Percentiles rank a stretch among this genome's conserved stretches.
Evolutionary conservation across 2,797 vertebrate genomes (phyloP).

Genomic region (Sebastes flavidus): DNA sequence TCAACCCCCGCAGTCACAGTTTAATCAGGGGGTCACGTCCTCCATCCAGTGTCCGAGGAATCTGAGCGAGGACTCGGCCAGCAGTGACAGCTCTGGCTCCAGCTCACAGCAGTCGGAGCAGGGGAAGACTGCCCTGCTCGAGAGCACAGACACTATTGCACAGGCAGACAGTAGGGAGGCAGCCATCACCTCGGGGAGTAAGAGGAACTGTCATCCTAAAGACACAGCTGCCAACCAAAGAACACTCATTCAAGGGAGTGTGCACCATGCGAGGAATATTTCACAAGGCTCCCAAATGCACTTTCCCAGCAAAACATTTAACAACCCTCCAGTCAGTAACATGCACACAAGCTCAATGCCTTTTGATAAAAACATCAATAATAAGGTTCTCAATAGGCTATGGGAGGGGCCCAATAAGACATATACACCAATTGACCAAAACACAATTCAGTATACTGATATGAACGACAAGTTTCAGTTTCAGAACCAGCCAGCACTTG

Average conservation of each 20-base stretch:
- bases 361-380: conserved; percentile 85
- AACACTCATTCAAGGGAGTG: conserved; percentile 83
- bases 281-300: conserved; percentile 87
- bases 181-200: conserved; percentile 78
- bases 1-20: conserved; percentile 76
- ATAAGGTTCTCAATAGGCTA: conserved; percentile 77
- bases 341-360: conserved; percentile 77
- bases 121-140: conserved; percentile 83
- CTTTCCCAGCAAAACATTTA: conserved; percentile 88
- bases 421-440: conserved; percentile 85
- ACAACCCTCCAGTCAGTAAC: conserved; percentile 72
- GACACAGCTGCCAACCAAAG: conserved; percentile 83
- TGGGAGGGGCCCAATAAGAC: conserved; percentile 89
- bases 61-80: conserved; percentile 80
- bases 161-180: conserved; percentile 81
- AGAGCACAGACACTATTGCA: conserved; percentile 85
- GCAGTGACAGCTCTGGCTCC: conserved; percentile 84
- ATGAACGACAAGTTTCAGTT: conserved; percentile 85
- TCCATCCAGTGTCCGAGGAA: conserved; percentile 81
- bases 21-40: conserved; percentile 80
- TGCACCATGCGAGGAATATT: conserved; percentile 86
- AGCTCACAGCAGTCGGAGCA: conserved; percentile 83
- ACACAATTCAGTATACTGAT: conserved; percentile 81
- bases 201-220: conserved; percentile 84
- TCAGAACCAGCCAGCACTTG: conserved; percentile 84